phyloP scores from a whole-genome alignment of 2,888 invertebrate species.

The Ptilodon capucinus region DNA sequence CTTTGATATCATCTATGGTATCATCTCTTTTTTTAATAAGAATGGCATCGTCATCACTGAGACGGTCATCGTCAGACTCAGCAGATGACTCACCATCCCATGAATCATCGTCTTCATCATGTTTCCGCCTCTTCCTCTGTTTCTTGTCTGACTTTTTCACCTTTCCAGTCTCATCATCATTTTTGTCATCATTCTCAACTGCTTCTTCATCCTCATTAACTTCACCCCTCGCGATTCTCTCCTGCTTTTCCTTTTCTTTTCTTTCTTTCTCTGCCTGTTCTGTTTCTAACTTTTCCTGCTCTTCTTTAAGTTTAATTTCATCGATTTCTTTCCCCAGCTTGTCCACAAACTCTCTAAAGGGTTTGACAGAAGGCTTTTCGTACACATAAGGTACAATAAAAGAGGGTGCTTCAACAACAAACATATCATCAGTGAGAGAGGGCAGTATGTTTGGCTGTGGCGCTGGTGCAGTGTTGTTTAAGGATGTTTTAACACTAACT shows the following conservation, averaged over 20 bases:
- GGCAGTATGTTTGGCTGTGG: conserved; percentile 84
- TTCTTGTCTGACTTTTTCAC: conserved; percentile 64
- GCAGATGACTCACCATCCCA: conserved; percentile 83
- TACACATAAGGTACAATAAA: conserved; percentile 97
- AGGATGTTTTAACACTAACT: conserved; percentile 59
- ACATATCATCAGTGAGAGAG: conserved; percentile 95
- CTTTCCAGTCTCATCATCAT: conserved; percentile 42
- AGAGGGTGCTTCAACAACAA: conserved; percentile 95
- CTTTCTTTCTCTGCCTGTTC: conserved; percentile 61
- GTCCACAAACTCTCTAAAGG: conserved; percentile 88
- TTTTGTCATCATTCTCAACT: conserved; percentile 46
- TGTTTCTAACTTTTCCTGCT: conserved; percentile 58
- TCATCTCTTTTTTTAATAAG: conserved; percentile 83
- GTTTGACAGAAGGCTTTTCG: conserved; percentile 93
- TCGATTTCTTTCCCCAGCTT: conserved; percentile 86
- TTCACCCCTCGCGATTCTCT: conserved; percentile 13
- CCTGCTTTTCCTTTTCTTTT: conserved; percentile 71
- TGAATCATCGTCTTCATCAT: conserved; percentile 82
- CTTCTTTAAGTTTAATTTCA: conserved; percentile 65
- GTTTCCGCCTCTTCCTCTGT: conserved; percentile 53
- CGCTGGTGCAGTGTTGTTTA: conserved; percentile 32
- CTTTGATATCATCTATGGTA: conserved; percentile 76
- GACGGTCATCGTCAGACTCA: conserved; percentile 77
- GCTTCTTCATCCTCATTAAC: conserved; percentile 24
- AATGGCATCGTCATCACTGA: conserved; percentile 74